A percentile compares a stretch with the other conserved stretches of the same genome.
Conservation (phyloP, 2,797 vertebrate genomes). For the Alauda arvensis region DNA sequence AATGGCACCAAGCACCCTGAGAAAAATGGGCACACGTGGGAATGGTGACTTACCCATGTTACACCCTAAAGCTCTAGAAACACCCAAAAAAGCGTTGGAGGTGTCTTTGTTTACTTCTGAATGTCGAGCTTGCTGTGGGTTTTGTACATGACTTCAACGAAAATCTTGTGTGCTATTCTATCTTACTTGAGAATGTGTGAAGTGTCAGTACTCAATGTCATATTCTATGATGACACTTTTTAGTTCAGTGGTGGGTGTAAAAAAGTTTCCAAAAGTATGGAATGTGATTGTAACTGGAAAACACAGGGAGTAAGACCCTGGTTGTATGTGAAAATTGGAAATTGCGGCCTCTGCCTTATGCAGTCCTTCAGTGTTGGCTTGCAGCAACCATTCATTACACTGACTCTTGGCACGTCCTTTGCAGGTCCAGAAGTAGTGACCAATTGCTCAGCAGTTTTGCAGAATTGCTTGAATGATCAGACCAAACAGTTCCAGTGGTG, state of each 20-base stretch:
- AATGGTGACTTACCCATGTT: background rate
- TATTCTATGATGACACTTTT: background rate
- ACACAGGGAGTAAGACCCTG: background rate
- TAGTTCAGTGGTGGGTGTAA: background rate
- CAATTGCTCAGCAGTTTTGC: background rate
- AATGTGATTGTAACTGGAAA: background rate
- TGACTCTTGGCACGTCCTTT: background rate
- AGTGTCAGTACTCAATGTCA: background rate
- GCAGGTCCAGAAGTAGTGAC: background rate
- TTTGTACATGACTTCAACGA: background rate
- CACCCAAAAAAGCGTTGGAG: background rate
- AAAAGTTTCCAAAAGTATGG: background rate
- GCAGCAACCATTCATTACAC: background rate
- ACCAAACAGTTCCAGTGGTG: background rate
- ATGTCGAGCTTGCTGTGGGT: background rate
- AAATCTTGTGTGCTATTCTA: background rate
- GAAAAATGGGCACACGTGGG: fast-evolving
- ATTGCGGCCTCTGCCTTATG: background rate
- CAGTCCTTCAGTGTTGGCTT: background rate
- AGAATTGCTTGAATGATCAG: background rate
- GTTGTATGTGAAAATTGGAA: background rate
- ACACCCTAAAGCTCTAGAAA: background rate
- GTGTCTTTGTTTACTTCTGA: background rate
- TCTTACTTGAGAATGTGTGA: background rate
- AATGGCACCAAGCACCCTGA: background rate